Evolutionary conservation across 2,797 vertebrate genomes (phyloP), one percentile per base, ranked within the genome.

Genomic region (Tenualosa ilisha): DNA sequence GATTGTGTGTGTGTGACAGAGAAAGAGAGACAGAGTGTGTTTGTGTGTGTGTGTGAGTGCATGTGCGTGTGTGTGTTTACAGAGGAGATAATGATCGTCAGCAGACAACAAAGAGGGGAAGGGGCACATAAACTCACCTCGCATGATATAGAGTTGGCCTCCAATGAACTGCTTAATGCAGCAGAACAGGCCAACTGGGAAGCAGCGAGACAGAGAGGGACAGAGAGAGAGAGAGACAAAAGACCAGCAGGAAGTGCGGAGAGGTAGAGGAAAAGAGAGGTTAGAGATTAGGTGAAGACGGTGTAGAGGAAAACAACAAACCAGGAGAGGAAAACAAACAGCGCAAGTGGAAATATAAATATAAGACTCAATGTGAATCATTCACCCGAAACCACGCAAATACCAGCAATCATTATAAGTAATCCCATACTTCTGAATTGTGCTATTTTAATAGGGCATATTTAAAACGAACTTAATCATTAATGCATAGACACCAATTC

Each of bases 111-210:
- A 75, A 46, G 72, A 79, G 20, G 40, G 40, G 72, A 79, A 79
- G 72, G 37, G 20, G n/a, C 26, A 65, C 79, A 63, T 81, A 63
- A 51, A 95, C 98, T 98, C 96, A 99, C 98, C 98, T 98, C 97
- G 97, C 95, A 99, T 98, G 96, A 99, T 97, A 96, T 99, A 99
- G 94, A 99, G 97, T 95, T 99, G 97, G 94, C 98, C 98, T 94
- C 97, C 97, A 95, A 99, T 97, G 92, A 98, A 98, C 96, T 98
- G 97, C 97, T 99, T 99, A 94, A 99, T 94, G 97, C 98, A 99
- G 97, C 98, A 99, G 96, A 99, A 99, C 95, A 99, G 97, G 95
- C 97, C 97, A 22, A 97, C 98, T 98, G 96, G 94, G 95, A 95
- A 95, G 96, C 95, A 96, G 92, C 94, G 90, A 95, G 75, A 87